Evolutionary conservation across 2,797 vertebrate genomes (phyloP).

Genomic region (Leptoclinus maculatus): DNA sequence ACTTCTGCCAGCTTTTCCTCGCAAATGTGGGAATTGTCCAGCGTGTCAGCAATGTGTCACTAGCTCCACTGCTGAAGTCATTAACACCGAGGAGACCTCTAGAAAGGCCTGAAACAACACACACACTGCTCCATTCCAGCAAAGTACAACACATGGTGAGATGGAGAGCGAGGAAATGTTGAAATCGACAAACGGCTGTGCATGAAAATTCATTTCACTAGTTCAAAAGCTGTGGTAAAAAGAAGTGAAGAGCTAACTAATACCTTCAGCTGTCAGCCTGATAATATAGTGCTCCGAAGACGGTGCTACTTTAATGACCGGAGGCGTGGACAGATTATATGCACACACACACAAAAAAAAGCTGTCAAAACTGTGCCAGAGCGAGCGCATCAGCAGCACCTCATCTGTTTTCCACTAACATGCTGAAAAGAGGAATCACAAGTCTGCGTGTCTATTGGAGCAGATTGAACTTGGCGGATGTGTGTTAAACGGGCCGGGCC

Average conservation of each 20-base stretch:
- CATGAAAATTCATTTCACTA: conserved; percentile 3
- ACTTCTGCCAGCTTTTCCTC: conserved; percentile 44
- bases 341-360: conserved; percentile 25
- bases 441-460: conserved; percentile 54
- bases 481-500: conserved; percentile 67
- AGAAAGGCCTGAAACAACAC: conserved; percentile 64
- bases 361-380: conserved; percentile 52
- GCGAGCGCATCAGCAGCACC: conserved; percentile 44
- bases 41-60: conserved; percentile 57
- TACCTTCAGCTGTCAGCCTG: conserved; percentile 53
- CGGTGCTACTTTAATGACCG: conserved; percentile 60
- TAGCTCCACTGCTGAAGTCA: conserved; percentile 47
- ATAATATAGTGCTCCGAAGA: conserved; percentile 30
- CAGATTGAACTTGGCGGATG: conserved; percentile 70
- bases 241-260: conserved; percentile 37
- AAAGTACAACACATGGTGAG: background rate
- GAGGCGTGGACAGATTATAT: conserved; percentile 63
- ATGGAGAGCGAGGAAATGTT: background rate
- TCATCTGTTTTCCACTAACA: conserved; percentile 73
- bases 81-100: conserved; percentile 40
- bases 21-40: conserved; percentile 46
- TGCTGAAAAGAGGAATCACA: conserved; percentile 58
- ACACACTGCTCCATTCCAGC: conserved; percentile 29
- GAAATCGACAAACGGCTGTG: conserved; percentile 30
- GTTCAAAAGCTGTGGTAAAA: conserved; percentile 41